Percentiles rank a stretch among this genome's conserved stretches.
phyloP scores from a whole-genome alignment of 2,888 invertebrate genomes.

The Melanargia galathea region DNA sequence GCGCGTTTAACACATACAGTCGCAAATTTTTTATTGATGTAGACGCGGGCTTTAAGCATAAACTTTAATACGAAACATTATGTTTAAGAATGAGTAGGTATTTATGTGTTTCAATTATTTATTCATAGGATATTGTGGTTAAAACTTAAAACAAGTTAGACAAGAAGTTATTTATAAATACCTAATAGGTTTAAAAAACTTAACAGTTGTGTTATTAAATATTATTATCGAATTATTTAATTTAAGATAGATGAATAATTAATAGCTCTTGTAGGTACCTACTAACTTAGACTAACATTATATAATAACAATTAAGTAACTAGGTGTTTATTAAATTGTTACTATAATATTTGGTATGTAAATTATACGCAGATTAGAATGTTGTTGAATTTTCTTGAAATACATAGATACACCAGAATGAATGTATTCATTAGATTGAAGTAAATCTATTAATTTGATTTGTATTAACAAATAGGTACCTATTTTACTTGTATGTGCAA shows the following conservation, averaged over 20 bases:
- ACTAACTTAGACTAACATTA: too few species aligned
- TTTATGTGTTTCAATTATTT: conserved; percentile 1
- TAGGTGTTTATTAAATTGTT: too few species aligned
- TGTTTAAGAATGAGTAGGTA: background rate
- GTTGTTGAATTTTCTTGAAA: background rate
- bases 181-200: background rate
- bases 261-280: too few species aligned
- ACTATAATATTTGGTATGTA: background rate
- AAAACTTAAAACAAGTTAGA: background rate
- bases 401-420: too few species aligned
- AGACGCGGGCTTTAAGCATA: background rate
- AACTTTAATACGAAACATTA: background rate
- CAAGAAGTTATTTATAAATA: too few species aligned
- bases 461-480: too few species aligned
- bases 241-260: too few species aligned
- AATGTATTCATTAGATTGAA: too few species aligned
- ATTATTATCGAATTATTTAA: background rate
- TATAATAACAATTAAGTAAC: too few species aligned
- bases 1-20: background rate
- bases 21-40: background rate
- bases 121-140: conserved; percentile 4
- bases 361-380: background rate
- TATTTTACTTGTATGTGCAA: too few species aligned
- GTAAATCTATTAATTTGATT: too few species aligned
- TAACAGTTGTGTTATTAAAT: background rate